A percentile compares a stretch with the other conserved stretches of the same genome.
These are phyloP conservation scores for Crotalus viridis DNA, from an alignment of 2,113 vertebrate species.

Conservation along the genomic window DNA sequence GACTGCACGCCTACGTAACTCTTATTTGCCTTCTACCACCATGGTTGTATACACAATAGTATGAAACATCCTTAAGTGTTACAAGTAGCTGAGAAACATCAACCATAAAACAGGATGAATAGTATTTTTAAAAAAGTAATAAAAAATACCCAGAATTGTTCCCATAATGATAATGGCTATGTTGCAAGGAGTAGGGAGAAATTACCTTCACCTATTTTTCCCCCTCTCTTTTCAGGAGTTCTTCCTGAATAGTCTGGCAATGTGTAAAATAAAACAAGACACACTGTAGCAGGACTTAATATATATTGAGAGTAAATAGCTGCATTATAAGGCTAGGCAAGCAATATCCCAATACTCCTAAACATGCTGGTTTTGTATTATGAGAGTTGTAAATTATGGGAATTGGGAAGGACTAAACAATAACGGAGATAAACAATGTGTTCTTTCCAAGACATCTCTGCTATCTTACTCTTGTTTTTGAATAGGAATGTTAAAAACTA, in stretches of 20 bases:
- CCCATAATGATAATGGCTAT: not conserved
- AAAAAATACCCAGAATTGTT: not conserved
- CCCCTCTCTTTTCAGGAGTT: not conserved
- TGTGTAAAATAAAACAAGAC: not conserved
- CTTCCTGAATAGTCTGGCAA: not conserved
- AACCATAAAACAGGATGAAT: not conserved
- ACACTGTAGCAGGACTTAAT: not conserved
- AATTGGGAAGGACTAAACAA: not conserved
- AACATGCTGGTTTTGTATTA: not conserved
- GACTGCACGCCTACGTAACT: not conserved
- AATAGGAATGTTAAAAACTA: accelerated
- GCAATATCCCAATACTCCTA: not conserved
- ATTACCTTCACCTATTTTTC: not conserved
- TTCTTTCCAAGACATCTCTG: accelerated
- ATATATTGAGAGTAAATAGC: not conserved
- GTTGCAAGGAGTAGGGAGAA: not conserved
- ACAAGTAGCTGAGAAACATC: not conserved
- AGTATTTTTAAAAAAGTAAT: not conserved
- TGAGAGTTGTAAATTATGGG: not conserved
- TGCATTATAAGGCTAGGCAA: not conserved
- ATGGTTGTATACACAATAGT: not conserved
- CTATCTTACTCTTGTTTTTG: not conserved
- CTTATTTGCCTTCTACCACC: not conserved
- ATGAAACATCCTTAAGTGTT: not conserved
- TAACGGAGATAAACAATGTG: not conserved